These are phyloP conservation scores for Zapornia atra DNA, from an alignment of 2,113 vertebrate genomes.

Conservation along the genomic window DNA sequence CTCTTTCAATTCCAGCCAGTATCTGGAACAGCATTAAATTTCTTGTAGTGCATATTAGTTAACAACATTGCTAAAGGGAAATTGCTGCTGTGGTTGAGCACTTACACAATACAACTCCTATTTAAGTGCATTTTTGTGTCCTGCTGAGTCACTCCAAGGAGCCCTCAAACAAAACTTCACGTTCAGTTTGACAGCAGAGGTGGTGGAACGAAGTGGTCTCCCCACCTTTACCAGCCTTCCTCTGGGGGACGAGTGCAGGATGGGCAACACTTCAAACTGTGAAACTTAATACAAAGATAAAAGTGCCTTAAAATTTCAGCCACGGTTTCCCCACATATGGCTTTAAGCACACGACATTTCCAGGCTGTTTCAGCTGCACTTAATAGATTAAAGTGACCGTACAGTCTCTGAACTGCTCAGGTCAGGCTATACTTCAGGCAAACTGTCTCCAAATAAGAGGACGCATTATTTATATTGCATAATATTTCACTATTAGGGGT, in stretches of 20 bases:
- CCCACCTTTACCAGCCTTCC: background rate
- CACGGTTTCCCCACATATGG: background rate
- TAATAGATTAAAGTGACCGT: background rate
- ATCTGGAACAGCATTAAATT: background rate
- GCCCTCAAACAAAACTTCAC: background rate
- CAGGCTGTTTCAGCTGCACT: conserved; percentile 33
- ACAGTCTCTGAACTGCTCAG: background rate
- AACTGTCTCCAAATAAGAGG: background rate
- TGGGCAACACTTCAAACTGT: background rate
- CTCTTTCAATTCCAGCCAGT: background rate
- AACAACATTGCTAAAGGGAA: conserved; percentile 22
- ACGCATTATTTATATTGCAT: background rate
- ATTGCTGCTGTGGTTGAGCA: background rate
- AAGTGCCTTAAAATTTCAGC: background rate
- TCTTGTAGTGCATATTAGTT: background rate
- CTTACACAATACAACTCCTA: conserved; percentile 26
- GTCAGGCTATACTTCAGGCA: background rate
- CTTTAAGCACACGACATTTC: background rate
- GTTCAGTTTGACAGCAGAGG: conserved; percentile 11
- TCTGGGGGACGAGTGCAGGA: background rate
- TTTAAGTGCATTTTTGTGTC: conserved; percentile 29
- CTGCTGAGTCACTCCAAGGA: conserved; percentile 46
- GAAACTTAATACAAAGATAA: background rate
- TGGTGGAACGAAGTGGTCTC: background rate
- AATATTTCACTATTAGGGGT: background rate